phyloP scores from a whole-genome alignment of 2,888 invertebrate species.

The Orchesella flavescens region DNA sequence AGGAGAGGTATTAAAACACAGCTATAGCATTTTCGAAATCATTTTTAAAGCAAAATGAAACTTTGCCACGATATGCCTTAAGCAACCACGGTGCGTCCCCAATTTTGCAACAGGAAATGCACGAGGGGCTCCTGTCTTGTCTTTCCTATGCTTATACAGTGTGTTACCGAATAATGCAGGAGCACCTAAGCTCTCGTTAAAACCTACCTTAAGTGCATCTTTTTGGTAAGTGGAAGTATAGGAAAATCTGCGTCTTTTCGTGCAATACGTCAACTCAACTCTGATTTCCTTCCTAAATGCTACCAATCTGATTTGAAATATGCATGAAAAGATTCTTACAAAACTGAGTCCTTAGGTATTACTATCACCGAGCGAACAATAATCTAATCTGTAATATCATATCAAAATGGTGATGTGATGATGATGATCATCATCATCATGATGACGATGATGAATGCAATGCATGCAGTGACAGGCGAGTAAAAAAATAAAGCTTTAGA shows the following conservation, averaged over 20 bases:
- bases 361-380: constrained; percentile 23
- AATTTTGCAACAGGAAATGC: constrained; percentile 52
- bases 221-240: constrained; percentile 29
- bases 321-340: neutral
- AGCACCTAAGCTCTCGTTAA: constrained; percentile 2
- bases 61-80: constrained; percentile 52
- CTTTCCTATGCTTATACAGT: neutral
- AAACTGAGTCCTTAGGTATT: neutral
- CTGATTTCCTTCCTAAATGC: constrained; percentile 3
- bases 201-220: constrained; percentile 2
- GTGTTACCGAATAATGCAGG: constrained; percentile 49
- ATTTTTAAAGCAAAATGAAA: constrained; percentile 1
- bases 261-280: constrained; percentile 13
- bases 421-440: too few relatives aligned
- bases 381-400: constrained; percentile 55
- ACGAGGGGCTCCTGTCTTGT: constrained; percentile 3
- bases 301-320: neutral
- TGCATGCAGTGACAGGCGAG: constrained; percentile 30
- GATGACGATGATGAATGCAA: constrained; percentile 19
- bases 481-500: neutral
- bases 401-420: constrained; percentile 26
- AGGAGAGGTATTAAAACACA: neutral
- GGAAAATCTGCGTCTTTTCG: constrained; percentile 23
- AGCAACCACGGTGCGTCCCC: constrained; percentile 59
- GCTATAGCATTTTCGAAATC: neutral